Evolutionary conservation across 2,113 vertebrate species (phyloP).

Genomic region (Argyrosomus japonicus): DNA sequence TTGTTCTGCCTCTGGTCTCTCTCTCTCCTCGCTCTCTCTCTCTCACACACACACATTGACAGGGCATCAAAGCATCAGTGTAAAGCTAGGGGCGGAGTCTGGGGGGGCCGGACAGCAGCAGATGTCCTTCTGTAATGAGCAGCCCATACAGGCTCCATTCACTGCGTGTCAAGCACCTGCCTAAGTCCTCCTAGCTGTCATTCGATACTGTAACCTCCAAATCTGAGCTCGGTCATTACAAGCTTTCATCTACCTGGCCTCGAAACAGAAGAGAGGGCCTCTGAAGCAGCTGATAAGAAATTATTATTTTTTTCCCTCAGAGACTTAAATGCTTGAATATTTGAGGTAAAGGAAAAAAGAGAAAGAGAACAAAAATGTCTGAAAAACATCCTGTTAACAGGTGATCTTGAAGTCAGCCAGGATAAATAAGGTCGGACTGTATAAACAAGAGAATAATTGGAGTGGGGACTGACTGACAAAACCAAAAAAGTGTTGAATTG

Average conservation of each 20-base stretch:
- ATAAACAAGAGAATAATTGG: neutral
- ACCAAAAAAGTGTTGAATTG: slow-evolving; percentile 12
- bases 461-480: slow-evolving; percentile 13
- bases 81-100: slow-evolving; percentile 71
- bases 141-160: slow-evolving; percentile 75
- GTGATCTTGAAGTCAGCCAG: neutral
- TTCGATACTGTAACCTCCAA: slow-evolving; percentile 72
- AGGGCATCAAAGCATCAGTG: slow-evolving; percentile 77
- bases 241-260: slow-evolving; percentile 62
- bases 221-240: slow-evolving; percentile 57
- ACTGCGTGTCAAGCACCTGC: slow-evolving; percentile 73
- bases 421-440: neutral
- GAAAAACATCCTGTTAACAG: neutral
- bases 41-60: slow-evolving; percentile 57
- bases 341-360: neutral
- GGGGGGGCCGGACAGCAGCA: slow-evolving; percentile 76
- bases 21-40: neutral
- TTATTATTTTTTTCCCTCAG: neutral
- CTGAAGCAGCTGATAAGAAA: slow-evolving; percentile 8
- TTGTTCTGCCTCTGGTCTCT: slow-evolving; percentile 56
- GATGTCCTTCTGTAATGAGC: slow-evolving; percentile 84
- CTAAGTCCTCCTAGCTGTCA: slow-evolving; percentile 66
- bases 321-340: neutral
- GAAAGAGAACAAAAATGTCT: too few species aligned
- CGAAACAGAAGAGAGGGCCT: slow-evolving; percentile 19